phyloP scores from a whole-genome alignment of 2,113 vertebrate species.

The Saccopteryx bilineata region DNA sequence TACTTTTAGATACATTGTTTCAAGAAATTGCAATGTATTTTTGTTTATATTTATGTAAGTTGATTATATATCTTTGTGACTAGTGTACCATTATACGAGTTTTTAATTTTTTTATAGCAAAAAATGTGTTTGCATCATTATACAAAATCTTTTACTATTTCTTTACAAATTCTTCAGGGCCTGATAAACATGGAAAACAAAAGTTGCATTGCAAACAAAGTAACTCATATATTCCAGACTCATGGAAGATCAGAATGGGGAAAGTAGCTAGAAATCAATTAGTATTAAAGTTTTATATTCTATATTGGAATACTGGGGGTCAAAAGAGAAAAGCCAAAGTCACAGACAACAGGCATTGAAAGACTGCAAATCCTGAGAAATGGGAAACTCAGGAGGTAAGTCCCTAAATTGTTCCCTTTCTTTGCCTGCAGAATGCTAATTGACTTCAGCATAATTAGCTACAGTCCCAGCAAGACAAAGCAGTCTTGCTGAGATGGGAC shows the following conservation, averaged over 20 bases:
- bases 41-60: not conserved
- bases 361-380: not conserved
- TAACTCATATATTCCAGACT: not conserved
- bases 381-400: not conserved
- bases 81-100: not conserved
- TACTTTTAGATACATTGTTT: not conserved
- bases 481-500: not conserved
- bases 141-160: slow-evolving; percentile 10
- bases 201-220: not conserved
- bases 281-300: not conserved
- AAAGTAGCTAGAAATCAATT: slow-evolving; percentile 19
- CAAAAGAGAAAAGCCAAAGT: not conserved
- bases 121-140: not conserved
- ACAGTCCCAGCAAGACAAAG: not conserved
- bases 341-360: not conserved
- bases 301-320: not conserved
- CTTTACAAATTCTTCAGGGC: not conserved
- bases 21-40: not conserved
- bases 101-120: not conserved
- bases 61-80: not conserved
- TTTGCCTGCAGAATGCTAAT: not conserved
- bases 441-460: not conserved
- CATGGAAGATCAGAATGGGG: not conserved
- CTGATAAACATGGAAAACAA: not conserved
- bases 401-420: not conserved